phyloP scores from a whole-genome alignment of 92 coral and sea anemone genomes.

The Porites cylindrica region DNA sequence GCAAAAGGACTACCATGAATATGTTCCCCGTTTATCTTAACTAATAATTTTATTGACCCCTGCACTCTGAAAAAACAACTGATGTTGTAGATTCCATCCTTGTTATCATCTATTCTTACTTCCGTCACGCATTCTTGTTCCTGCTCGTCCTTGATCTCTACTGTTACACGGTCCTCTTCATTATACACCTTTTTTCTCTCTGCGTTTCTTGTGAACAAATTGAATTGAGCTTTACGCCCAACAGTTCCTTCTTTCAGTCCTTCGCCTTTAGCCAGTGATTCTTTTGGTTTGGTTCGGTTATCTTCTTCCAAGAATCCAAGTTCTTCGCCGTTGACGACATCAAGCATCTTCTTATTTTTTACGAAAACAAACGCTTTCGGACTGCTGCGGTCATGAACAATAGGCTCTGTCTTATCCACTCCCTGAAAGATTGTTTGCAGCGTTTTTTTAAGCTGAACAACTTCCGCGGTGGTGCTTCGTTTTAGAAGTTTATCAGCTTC shows the following conservation, averaged over 20 bases:
- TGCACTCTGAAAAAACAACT: neutral
- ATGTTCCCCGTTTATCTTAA: neutral
- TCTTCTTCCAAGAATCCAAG: neutral
- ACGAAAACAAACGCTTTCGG: neutral
- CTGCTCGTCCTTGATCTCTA: neutral
- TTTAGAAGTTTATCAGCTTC: neutral
- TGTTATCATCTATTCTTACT: neutral
- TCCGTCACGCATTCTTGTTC: neutral
- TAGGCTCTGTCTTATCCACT: neutral
- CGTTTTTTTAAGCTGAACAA: neutral
- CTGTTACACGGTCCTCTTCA: neutral
- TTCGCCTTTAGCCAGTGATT: neutral
- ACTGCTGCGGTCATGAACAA: neutral
- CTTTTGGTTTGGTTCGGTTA: neutral
- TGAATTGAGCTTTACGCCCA: neutral
- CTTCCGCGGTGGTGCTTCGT: neutral
- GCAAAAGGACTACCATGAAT: neutral
- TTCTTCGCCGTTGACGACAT: neutral
- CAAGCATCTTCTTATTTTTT: neutral
- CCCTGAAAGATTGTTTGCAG: neutral
- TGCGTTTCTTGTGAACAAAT: constrained; percentile 1
- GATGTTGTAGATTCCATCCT: neutral
- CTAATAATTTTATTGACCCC: neutral
- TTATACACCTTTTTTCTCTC: neutral
- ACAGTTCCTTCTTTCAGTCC: constrained; percentile 1